Base-by-base conservation (phyloP, 2,113 vertebrate genomes). In the Quiscalus mexicanus region DNA sequence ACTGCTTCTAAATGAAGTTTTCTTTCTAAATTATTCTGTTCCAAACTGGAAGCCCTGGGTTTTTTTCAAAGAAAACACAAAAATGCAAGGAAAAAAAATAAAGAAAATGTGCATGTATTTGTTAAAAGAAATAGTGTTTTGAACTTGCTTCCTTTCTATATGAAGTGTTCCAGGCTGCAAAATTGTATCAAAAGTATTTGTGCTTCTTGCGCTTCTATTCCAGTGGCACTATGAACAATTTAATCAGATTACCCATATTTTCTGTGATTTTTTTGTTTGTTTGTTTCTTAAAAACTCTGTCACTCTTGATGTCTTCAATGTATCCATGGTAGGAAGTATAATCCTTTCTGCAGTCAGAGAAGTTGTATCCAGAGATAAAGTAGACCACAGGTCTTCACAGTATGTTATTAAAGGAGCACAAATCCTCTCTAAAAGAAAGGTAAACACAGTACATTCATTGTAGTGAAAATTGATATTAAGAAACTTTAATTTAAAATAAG, bases 91-190 rank as follows among this genome's bases (percentile, higher is more conserved):
- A 81, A n/a, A 7, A n/a, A 7, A 93, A 94, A 55, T 24, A 60
- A 80, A 87, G 31, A 92, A 95, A 96, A 92, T 78, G 24, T 70
- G 11, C 5, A 12, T 39, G 21, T 78, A 23, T 67, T 79, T 88
- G 52, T 59, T 86, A 82, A 88, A 53, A 79, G 85, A 85, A 91
- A n/a, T 85, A 86, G 27, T 81, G 52, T 58, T 94, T 89, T 87
- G 71, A 83, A 39, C 6, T 6, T 64, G 15, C 13, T 62, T 88
- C 14, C 11, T 37, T 95, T 86, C 55, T 70, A 55, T 73, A 49
- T 17, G 0, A 80, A 52, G 27, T 20, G 10, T 71, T 83, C 25
- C 55, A 77, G n/a, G 62, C 17, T 89, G 63, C 15, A 88, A 25
- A 73, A 44, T 53, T 73, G 17, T 73, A 41, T 69, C 50, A 41